These are phyloP conservation scores for Poicephalus meyeri DNA, from an alignment of 2,113 vertebrate species.

Conservation along the genomic window DNA sequence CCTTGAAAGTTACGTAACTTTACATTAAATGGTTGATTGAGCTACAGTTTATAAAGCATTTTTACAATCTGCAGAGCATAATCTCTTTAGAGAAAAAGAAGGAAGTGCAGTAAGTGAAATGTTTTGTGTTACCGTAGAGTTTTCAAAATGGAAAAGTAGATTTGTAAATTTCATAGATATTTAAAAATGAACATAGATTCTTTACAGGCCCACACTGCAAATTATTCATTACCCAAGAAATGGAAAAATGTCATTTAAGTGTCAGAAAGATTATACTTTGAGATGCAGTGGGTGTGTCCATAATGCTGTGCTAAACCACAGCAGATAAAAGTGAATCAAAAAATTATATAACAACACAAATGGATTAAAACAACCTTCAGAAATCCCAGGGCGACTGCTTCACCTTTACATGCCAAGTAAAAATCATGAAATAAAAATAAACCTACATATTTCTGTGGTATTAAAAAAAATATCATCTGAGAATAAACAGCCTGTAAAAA, in stretches of 20 bases:
- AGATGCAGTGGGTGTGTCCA: constrained; percentile 28
- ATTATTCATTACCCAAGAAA: constrained; percentile 36
- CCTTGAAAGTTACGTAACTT: neutral
- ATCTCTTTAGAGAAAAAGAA: neutral
- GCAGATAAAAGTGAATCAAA: neutral
- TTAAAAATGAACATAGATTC: neutral
- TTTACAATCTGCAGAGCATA: neutral
- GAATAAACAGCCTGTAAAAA: neutral
- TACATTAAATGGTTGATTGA: neutral
- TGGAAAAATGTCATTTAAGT: constrained; percentile 36
- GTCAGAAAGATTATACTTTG: constrained; percentile 44
- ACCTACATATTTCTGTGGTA: neutral
- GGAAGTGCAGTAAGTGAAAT: neutral
- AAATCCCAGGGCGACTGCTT: neutral
- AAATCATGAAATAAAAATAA: neutral
- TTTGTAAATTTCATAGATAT: neutral
- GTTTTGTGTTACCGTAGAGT: neutral
- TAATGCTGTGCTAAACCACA: neutral
- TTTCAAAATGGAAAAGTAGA: neutral
- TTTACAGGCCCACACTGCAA: neutral
- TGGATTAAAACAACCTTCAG: neutral
- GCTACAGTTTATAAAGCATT: neutral
- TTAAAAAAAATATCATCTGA: neutral
- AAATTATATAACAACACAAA: neutral
- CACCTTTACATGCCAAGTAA: neutral